Conservation (phyloP, 2,113 vertebrate species). For the Tretioscincus oriximinensis region DNA sequence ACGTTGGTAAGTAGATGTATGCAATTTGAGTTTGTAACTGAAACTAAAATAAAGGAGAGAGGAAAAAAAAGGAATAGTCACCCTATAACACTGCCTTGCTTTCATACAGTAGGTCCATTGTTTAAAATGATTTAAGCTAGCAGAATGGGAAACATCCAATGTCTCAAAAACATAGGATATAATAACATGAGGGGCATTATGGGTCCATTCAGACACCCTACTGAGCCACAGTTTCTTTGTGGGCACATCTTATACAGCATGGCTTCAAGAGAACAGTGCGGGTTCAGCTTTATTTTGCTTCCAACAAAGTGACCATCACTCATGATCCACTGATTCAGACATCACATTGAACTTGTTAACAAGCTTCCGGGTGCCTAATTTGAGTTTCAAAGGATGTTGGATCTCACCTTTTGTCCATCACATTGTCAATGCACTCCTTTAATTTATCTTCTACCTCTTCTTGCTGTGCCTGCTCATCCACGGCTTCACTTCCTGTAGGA, state of each 20-base stretch:
- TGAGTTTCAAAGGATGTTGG: background rate
- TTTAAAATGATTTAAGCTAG: no score
- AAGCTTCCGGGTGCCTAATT: background rate
- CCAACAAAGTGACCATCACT: background rate
- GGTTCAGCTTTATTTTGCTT: background rate
- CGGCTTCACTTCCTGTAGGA: slow-evolving; percentile 77
- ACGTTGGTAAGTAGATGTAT: no score
- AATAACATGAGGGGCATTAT: background rate
- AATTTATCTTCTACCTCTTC: slow-evolving; percentile 89
- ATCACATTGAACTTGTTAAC: background rate
- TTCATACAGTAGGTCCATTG: no score
- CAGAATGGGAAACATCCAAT: background rate
- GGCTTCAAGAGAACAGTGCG: no score
- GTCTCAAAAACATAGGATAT: background rate
- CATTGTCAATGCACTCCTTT: slow-evolving; percentile 87
- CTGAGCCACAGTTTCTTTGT: background rate
- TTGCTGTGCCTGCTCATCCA: slow-evolving; percentile 83
- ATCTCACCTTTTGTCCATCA: slow-evolving; percentile 89
- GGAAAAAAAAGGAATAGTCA: no score
- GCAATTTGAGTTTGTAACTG: no score
- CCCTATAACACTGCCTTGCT: no score
- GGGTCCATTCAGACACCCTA: background rate
- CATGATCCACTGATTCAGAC: background rate
- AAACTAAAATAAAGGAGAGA: no score
- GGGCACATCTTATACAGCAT: no score